phyloP scores from a whole-genome alignment of 2,113 vertebrate genomes.

The Alces alces region DNA sequence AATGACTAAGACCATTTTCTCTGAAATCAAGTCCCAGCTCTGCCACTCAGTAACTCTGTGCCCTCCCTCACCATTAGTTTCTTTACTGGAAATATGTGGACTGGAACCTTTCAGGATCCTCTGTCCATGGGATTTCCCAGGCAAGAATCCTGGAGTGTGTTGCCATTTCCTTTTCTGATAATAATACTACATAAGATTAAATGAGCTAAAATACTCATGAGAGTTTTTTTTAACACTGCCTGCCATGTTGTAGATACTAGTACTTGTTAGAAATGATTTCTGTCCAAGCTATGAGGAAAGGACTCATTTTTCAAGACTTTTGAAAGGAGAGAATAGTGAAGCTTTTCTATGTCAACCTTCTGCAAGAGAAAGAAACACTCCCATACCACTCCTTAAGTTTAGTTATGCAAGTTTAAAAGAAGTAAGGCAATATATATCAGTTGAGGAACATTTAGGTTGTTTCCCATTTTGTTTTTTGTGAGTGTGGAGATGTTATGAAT shows the following conservation, averaged over 20 bases:
- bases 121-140: neutral
- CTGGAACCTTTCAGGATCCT: neutral
- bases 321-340: neutral
- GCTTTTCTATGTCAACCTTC: neutral
- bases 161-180: neutral
- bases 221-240: neutral
- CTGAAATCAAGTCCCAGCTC: neutral
- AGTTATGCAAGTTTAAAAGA: neutral
- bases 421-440: neutral
- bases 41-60: neutral
- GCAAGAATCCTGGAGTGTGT: neutral
- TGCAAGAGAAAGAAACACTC: neutral
- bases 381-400: neutral
- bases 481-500: neutral
- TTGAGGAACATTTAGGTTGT: neutral
- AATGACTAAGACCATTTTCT: neutral
- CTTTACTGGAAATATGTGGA: neutral
- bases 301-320: neutral
- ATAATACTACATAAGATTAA: neutral
- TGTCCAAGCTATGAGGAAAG: neutral
- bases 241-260: neutral
- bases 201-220: neutral
- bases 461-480: neutral
- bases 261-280: neutral
- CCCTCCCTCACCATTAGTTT: neutral